Conservation (phyloP, 2,113 vertebrate genomes). For the Hypomesus transpacificus region DNA sequence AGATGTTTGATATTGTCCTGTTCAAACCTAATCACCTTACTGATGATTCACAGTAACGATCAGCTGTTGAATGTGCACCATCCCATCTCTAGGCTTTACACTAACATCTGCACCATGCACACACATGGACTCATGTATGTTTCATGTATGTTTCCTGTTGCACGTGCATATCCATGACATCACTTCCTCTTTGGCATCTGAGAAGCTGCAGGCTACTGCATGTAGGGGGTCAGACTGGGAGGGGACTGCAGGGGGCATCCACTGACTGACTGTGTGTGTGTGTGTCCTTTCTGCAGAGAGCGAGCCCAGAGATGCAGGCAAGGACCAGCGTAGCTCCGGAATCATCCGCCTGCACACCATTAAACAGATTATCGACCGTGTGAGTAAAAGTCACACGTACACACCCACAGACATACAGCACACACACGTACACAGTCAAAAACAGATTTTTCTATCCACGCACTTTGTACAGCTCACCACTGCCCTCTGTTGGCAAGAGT, state of each 20-base stretch:
- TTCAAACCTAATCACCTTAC: constrained; percentile 9
- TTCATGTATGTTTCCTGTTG: constrained; percentile 27
- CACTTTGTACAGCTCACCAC: constrained; percentile 37
- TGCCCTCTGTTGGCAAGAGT: constrained; percentile 59
- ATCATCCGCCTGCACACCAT: constrained; percentile 99
- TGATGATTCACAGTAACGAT: constrained; percentile 40
- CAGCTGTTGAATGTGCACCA: constrained; percentile 50
- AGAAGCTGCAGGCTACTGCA: constrained; percentile 49
- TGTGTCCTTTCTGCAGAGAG: constrained; percentile 75
- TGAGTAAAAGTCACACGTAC: constrained; percentile 63
- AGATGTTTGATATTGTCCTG: too few species aligned
- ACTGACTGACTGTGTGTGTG: background rate
- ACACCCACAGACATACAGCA: background rate
- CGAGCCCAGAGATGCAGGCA: constrained; percentile 94
- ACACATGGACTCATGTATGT: too few species aligned
- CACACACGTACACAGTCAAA: background rate
- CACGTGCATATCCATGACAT: constrained; percentile 44
- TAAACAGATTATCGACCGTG: constrained; percentile 97
- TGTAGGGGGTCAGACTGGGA: constrained; percentile 44
- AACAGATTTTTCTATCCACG: background rate
- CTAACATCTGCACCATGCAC: background rate
- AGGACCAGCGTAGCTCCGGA: constrained; percentile 92
- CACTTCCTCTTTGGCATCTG: constrained; percentile 31
- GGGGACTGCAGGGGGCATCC: background rate
- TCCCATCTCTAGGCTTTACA: constrained; percentile 42